These are phyloP conservation scores for Metopolophium dirhodum DNA, from an alignment of 1,140 invertebrate genomes.

Conservation along the genomic window DNA sequence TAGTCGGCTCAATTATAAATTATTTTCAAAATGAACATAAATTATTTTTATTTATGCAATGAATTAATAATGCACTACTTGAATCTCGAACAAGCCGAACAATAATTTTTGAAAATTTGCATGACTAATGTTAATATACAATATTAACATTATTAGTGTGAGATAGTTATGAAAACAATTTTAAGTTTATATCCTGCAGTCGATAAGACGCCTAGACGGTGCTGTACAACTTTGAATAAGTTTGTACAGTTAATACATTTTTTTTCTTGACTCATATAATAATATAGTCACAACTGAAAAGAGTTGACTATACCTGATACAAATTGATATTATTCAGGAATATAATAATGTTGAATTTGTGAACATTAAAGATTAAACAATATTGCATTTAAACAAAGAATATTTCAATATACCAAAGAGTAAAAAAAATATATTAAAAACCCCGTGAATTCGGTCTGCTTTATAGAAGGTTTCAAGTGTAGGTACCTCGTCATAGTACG, in stretches of 20 bases:
- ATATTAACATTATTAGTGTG: neutral
- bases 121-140: neutral
- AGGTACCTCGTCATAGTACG: neutral
- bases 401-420: neutral
- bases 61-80: neutral
- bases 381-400: neutral
- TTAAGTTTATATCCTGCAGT: neutral
- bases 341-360: neutral
- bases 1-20: neutral
- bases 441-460: fast-evolving
- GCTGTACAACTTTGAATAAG: neutral
- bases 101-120: neutral
- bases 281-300: neutral
- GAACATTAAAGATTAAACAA: neutral
- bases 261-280: neutral
- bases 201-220: neutral
- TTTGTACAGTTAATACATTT: neutral
- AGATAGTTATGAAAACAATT: neutral
- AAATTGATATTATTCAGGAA: neutral
- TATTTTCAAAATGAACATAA: constrained; percentile 9
- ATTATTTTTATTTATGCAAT: constrained; percentile 7
- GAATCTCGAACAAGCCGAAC: neutral
- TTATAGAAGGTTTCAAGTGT: neutral
- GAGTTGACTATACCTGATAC: neutral
- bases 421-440: neutral